Evolutionary conservation across 2,888 invertebrate genomes (phyloP), one percentile per base, ranked within the genome.

Genomic region (Torymus auratus): DNA sequence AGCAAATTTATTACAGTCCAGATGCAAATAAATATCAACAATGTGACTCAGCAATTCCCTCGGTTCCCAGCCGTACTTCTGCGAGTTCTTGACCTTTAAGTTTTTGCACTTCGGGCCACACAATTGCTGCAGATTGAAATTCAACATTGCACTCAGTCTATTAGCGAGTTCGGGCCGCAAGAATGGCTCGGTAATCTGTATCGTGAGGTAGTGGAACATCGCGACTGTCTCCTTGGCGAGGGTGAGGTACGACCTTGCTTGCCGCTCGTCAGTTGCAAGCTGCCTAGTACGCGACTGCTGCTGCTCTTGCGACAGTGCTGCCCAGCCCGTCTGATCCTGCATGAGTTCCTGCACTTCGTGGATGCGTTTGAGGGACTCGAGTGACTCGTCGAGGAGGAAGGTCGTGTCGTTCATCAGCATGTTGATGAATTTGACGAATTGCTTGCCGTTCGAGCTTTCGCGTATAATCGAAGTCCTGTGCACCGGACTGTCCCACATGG

Each of bases 401-500:
- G 98, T 99, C 23, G 98, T 99, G 91, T 99, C 99, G 89, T 99
- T 99, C 97, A 99, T 99, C 85, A 99, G 91, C 98, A 99, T 97
- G 91, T 99, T 99, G 85, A 98, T 95, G 90, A 99, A 99, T 87
- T 98, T 97, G 10, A 99, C 98, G 91, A 99, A 99, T 91, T 98
- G 97, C 83, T 95, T 96, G 28, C 97, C 97, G 80, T 94, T 95
- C 82, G 96, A 95, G 15, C 99, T 98, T 91, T 98, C 98, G 85
- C 96, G 95, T 82, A 98, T 95, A 86, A 99, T 95, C 20, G 96
- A 96, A 90, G 95, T 93, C 81, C 95, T 93, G 88, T 99, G 99
- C 64, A 96, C 93, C 14, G 96, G 95, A 87, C 96, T 96, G 81
- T 95, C 95, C 99, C 99, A 99, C 95, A 99, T 96, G 71, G 96